Percentiles rank a stretch among this genome's conserved stretches.
Evolutionary conservation across 2,113 vertebrate genomes (phyloP).

Genomic region (Gallinago paraguaiae): DNA sequence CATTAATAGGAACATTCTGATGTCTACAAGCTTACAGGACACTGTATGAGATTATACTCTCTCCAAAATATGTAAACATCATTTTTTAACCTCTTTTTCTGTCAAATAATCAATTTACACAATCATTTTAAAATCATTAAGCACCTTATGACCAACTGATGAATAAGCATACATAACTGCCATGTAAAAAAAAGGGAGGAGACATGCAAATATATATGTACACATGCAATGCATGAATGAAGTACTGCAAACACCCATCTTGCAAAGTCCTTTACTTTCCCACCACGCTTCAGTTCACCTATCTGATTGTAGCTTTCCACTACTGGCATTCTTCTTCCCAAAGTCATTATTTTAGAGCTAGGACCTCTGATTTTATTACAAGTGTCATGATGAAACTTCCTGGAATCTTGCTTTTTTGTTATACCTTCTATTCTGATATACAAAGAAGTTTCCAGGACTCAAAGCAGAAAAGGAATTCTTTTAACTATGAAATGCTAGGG

Average conservation of each 20-base stretch:
- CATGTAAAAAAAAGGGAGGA: neutral
- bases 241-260: neutral
- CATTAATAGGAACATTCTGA: neutral
- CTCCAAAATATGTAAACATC: neutral
- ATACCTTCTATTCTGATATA: neutral
- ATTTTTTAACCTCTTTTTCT: neutral
- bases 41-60: neutral
- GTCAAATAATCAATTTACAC: neutral
- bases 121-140: neutral
- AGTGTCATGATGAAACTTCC: neutral
- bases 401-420: neutral
- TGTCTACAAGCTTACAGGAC: neutral
- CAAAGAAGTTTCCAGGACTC: neutral
- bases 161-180: neutral
- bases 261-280: neutral
- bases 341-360: neutral
- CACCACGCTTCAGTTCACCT: neutral
- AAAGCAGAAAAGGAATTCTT: neutral
- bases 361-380: neutral
- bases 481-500: neutral
- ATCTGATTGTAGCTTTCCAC: neutral
- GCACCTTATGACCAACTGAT: neutral
- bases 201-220: neutral
- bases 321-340: neutral
- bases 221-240: neutral